A percentile compares a stretch with the other conserved stretches of the same genome.
Conservation (phyloP, 2,797 vertebrate genomes). For the Malacoraja senta region DNA sequence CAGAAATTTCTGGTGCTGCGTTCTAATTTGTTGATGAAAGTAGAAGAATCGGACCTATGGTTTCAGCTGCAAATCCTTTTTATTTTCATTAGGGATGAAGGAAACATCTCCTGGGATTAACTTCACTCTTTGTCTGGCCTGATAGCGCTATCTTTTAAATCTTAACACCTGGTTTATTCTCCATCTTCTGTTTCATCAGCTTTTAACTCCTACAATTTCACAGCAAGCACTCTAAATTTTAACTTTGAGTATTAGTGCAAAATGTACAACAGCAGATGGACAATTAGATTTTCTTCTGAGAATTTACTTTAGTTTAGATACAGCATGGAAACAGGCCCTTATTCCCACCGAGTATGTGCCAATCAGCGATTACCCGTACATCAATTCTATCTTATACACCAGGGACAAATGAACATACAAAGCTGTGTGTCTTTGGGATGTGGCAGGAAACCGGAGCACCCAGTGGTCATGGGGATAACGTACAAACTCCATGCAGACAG, state of each 20-base stretch:
- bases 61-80: background rate
- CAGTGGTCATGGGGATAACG: too few relatives aligned
- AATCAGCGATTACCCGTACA: too few relatives aligned
- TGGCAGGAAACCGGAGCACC: too few relatives aligned
- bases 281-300: background rate
- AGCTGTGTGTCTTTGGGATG: too few relatives aligned
- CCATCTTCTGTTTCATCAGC: background rate
- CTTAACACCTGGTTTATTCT: background rate
- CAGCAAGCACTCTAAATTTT: background rate
- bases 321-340: too few relatives aligned
- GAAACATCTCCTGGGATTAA: background rate
- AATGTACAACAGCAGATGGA: background rate
- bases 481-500: too few relatives aligned
- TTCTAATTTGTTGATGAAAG: background rate
- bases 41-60: background rate
- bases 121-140: background rate
- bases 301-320: too few relatives aligned
- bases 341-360: too few relatives aligned
- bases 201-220: background rate
- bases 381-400: too few relatives aligned
- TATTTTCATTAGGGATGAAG: background rate
- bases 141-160: background rate
- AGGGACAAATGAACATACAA: too few relatives aligned
- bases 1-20: background rate
- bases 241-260: background rate